Conservation (phyloP, 2,113 vertebrate genomes). For the Serranochromis macrocephalus region DNA sequence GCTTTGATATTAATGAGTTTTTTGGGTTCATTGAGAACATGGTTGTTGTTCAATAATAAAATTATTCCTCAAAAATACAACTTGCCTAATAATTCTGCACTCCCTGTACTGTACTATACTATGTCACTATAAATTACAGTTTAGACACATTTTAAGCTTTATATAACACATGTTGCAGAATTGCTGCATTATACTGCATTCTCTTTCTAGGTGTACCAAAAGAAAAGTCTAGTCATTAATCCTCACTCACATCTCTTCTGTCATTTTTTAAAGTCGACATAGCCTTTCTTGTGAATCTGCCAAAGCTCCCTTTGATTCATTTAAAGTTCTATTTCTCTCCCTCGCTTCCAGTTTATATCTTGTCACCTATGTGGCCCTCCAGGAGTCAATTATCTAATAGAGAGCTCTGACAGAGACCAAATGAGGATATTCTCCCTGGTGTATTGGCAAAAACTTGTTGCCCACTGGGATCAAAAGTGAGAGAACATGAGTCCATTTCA, state of each 20-base stretch:
- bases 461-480: constrained; percentile 21
- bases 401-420: constrained; percentile 29
- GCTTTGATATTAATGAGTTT: no score
- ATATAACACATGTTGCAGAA: background rate
- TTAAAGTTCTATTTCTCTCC: constrained; percentile 4
- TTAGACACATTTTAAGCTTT: background rate
- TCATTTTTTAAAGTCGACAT: background rate
- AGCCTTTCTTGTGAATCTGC: background rate
- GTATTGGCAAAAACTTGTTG: constrained; percentile 25
- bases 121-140: background rate
- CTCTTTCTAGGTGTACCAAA: background rate
- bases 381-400: constrained; percentile 47
- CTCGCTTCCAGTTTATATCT: constrained; percentile 11
- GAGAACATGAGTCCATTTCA: background rate
- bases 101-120: background rate
- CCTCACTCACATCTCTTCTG: background rate
- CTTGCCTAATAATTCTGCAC: no score
- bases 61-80: no score
- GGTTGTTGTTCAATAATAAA: no score
- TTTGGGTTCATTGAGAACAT: no score
- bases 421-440: constrained; percentile 24
- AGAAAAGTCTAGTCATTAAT: background rate
- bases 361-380: constrained; percentile 11
- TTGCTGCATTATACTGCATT: background rate
- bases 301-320: constrained; percentile 22